Percentiles rank a stretch among this genome's conserved stretches.
Conservation (phyloP, 2,888 invertebrate genomes). For the Escarpia spicata region DNA sequence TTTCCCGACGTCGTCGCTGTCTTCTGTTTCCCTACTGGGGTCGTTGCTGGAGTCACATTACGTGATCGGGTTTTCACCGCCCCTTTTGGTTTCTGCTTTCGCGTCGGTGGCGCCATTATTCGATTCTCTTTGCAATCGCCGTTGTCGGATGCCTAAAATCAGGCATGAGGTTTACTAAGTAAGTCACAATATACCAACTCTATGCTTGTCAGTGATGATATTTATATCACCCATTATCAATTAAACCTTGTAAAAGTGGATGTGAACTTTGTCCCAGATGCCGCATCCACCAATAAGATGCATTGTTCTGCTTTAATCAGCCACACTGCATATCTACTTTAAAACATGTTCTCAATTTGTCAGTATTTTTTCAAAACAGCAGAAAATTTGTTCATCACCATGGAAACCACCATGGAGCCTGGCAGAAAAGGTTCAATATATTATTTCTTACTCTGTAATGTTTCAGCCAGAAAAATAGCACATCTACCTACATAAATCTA, state of each 20-base stretch:
- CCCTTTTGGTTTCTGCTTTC: neutral
- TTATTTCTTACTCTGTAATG: too few species aligned
- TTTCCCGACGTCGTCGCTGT: neutral
- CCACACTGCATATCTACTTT: too few species aligned
- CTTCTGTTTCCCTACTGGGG: neutral
- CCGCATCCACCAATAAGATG: too few species aligned
- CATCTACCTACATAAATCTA: too few species aligned
- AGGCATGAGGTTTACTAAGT: neutral
- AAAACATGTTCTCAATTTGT: too few species aligned
- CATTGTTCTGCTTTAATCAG: too few species aligned
- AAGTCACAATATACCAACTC: too few species aligned
- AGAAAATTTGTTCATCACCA: too few species aligned
- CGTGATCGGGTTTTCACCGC: neutral
- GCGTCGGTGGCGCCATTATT: neutral
- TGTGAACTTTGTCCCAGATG: neutral
- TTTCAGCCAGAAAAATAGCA: too few species aligned
- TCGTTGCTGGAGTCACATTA: neutral
- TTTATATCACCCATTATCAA: neutral
- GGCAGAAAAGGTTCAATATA: too few species aligned
- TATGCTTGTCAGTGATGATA: neutral
- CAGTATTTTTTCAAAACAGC: too few species aligned
- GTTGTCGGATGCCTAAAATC: neutral
- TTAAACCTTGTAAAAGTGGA: neutral
- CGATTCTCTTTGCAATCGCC: slow-evolving; percentile 5
- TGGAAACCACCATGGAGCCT: too few species aligned